phyloP scores from a whole-genome alignment of 1,140 invertebrate species.

The Harpegnathos saltator region DNA sequence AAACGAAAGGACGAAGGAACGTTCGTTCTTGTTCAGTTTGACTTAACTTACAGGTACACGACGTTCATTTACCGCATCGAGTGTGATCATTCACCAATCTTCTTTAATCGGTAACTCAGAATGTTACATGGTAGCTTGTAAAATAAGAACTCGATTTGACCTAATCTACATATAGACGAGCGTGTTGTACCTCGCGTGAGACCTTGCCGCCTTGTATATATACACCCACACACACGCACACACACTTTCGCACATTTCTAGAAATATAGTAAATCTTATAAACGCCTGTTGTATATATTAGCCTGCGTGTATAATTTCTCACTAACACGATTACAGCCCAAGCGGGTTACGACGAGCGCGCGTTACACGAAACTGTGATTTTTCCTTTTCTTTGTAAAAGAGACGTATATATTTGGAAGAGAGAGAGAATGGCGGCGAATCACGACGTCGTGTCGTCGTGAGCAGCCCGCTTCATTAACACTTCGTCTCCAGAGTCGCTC shows the following conservation, averaged over 20 bases:
- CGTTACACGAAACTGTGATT: slow-evolving; percentile 65
- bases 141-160: no score
- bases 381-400: slow-evolving; percentile 42
- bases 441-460: slow-evolving; percentile 16
- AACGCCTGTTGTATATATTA: slow-evolving; percentile 65
- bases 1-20: no score
- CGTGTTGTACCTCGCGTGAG: no score
- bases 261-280: slow-evolving; percentile 79
- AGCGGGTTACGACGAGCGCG: slow-evolving; percentile 50
- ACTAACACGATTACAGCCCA: slow-evolving; percentile 77
- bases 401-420: slow-evolving; percentile 67
- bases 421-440: slow-evolving; percentile 43
- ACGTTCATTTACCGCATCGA: no score
- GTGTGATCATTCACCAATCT: no score
- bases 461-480: slow-evolving; percentile 72
- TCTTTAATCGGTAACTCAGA: no score
- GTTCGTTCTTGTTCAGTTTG: no score
- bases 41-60: no score
- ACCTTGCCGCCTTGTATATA: no score
- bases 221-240: not conserved
- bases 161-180: no score
- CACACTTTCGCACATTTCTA: slow-evolving; percentile 69
- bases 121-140: no score
- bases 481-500: slow-evolving; percentile 79
- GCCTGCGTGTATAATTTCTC: slow-evolving; percentile 75